Percentiles rank a stretch among this genome's conserved stretches.
Evolutionary conservation across 2,113 vertebrate genomes (phyloP).

Genomic region (Callipepla squamata): DNA sequence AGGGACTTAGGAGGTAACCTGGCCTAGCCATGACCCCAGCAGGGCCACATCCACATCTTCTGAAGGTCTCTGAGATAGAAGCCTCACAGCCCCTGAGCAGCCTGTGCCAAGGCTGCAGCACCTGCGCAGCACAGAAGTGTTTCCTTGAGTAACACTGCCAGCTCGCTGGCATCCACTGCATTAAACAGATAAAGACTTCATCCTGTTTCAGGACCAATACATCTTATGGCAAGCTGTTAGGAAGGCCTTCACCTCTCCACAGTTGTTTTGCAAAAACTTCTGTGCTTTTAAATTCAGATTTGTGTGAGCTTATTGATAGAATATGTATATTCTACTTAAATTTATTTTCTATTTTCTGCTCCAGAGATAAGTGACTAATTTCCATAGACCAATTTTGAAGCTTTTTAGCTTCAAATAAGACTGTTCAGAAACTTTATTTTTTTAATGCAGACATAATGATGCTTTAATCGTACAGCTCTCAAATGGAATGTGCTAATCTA

Average conservation of each 20-base stretch:
- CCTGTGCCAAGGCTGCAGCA: neutral
- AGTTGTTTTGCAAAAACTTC: neutral
- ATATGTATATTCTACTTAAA: neutral
- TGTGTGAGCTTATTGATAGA: neutral
- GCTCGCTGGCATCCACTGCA: neutral
- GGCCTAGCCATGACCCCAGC: neutral
- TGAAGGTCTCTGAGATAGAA: neutral
- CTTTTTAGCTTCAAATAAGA: neutral
- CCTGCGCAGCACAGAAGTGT: neutral
- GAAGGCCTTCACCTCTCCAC: neutral
- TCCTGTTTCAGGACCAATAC: accelerated
- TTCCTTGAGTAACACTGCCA: neutral
- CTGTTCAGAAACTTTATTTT: neutral
- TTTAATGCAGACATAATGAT: neutral
- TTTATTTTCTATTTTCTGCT: neutral
- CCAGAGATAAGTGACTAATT: neutral
- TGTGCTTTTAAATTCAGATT: neutral
- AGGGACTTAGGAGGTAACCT: neutral
- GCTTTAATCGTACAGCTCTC: neutral
- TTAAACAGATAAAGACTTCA: neutral
- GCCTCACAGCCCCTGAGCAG: neutral
- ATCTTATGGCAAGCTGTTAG: neutral
- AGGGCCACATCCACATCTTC: neutral
- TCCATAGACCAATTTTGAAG: neutral
- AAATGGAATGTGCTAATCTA: neutral